A percentile compares a stretch with the other conserved stretches of the same genome.
Evolutionary conservation across 2,888 invertebrate species (phyloP).

Genomic region (Drosophila differens): DNA sequence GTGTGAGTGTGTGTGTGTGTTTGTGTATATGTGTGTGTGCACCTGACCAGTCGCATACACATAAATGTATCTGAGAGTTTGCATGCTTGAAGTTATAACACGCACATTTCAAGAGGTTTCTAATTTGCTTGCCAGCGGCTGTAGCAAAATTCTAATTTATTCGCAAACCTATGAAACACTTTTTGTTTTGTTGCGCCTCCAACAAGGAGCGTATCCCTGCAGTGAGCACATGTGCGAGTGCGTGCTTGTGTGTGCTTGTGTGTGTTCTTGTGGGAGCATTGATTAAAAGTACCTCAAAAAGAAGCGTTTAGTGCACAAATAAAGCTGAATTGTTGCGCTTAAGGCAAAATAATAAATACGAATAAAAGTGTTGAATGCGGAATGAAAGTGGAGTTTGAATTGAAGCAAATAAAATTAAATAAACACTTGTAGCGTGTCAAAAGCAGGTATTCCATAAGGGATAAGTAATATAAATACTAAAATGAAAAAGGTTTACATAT

Average conservation of each 20-base stretch:
- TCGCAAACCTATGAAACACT: constrained; percentile 67
- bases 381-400: background rate
- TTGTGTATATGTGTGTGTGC: constrained; percentile 7
- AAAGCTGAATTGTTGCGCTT: constrained; percentile 31
- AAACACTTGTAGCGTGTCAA: background rate
- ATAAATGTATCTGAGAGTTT: constrained; percentile 6
- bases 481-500: background rate
- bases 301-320: constrained; percentile 48
- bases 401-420: background rate
- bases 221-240: constrained; percentile 10
- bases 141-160: constrained; percentile 77
- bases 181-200: constrained; percentile 27
- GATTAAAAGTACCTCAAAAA: constrained; percentile 52
- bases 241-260: constrained; percentile 8
- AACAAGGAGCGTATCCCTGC: constrained; percentile 22
- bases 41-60: background rate
- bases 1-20: constrained; percentile 4
- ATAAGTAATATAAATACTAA: background rate
- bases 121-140: constrained; percentile 69
- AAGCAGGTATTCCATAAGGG: background rate
- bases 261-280: constrained; percentile 19
- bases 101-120: constrained; percentile 75
- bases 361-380: constrained; percentile 29
- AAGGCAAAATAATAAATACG: constrained; percentile 23
- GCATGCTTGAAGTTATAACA: constrained; percentile 55